Conservation (phyloP, 1,140 invertebrate genomes). For the Trachymyrmex septentrionalis region DNA sequence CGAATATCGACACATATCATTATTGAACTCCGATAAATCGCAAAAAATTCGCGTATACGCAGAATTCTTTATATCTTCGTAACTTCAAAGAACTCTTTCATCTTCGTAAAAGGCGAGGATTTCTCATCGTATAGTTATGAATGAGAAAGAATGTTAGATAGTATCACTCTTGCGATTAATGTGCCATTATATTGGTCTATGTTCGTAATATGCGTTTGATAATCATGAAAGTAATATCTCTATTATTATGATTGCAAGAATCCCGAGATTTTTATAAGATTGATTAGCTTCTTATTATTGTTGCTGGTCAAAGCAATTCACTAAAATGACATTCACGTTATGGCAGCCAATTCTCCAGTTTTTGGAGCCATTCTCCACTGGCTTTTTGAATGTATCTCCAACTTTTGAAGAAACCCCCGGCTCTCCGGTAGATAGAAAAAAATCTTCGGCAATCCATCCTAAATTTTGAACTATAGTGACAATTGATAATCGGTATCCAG, state of each 20-base stretch:
- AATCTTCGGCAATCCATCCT: too few relatives aligned
- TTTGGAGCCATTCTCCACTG: too few relatives aligned
- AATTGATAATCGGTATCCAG: too few relatives aligned
- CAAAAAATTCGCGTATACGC: neutral
- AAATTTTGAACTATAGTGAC: too few relatives aligned
- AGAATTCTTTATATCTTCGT: neutral
- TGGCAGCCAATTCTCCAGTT: too few relatives aligned
- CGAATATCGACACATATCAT: neutral
- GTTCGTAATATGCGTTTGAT: neutral
- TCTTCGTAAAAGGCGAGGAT: neutral
- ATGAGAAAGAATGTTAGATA: neutral
- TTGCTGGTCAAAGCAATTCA: neutral
- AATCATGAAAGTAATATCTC: neutral
- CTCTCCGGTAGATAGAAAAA: too few relatives aligned
- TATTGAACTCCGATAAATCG: constrained; percentile 17
- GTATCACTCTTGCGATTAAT: neutral
- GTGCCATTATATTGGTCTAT: neutral
- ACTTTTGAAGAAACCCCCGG: too few relatives aligned
- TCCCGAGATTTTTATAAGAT: neutral
- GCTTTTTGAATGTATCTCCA: too few relatives aligned
- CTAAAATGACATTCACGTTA: constrained; percentile 1
- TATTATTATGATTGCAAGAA: constrained; percentile 2
- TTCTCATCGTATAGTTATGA: neutral
- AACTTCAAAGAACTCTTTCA: neutral
- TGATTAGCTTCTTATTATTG: constrained; percentile 4